A percentile compares a stretch with the other conserved stretches of the same genome.
Evolutionary conservation across 2,113 vertebrate species (phyloP).

Genomic region (Talpa occidentalis): DNA sequence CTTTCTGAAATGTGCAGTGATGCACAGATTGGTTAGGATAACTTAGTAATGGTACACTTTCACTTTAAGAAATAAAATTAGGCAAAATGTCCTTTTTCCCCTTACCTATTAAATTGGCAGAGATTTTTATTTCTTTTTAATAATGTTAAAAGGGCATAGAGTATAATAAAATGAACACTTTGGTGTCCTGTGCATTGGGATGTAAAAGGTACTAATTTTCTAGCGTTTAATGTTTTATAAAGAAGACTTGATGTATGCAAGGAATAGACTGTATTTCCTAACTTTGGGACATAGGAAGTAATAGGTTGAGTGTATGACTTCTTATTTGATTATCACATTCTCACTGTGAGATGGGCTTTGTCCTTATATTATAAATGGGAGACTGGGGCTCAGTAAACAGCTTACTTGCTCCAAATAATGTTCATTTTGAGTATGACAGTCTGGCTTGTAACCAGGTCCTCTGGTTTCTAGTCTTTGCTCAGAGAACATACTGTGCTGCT

Average conservation of each 20-base stretch:
- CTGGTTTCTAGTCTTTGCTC: not conserved
- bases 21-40: not conserved
- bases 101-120: not conserved
- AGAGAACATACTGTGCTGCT: not conserved
- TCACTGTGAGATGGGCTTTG: not conserved
- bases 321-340: not conserved
- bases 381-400: not conserved
- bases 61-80: not conserved
- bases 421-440: not conserved
- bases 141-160: not conserved
- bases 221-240: not conserved
- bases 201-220: not conserved
- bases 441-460: not conserved
- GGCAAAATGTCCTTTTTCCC: not conserved
- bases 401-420: not conserved
- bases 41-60: not conserved
- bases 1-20: not conserved
- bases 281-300: not conserved
- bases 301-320: not conserved
- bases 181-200: not conserved
- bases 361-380: not conserved
- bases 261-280: not conserved
- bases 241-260: not conserved
- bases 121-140: not conserved
- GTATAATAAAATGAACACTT: not conserved